Conservation (phyloP, 1,140 invertebrate species). For the Teleogryllus occipitalis region DNA sequence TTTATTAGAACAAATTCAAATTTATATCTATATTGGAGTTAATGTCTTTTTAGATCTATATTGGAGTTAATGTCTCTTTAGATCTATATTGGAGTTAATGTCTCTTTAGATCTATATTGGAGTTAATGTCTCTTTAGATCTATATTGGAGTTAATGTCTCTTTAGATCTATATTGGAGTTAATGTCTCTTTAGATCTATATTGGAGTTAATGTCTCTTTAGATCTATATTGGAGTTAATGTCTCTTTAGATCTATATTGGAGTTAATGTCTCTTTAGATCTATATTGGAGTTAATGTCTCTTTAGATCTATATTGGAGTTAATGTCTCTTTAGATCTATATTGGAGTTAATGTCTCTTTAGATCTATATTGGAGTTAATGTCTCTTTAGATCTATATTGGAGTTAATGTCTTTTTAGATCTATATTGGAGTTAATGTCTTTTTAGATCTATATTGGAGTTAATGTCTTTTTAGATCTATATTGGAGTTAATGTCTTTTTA, state of each 20-base stretch:
- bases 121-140: too few species aligned
- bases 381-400: background rate
- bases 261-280: background rate
- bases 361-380: too few species aligned
- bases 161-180: background rate
- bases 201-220: background rate
- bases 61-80: too few species aligned
- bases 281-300: too few species aligned
- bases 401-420: too few species aligned
- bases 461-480: background rate
- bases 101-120: background rate
- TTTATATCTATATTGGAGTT: background rate
- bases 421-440: too few species aligned
- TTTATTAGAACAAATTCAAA: background rate
- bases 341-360: too few species aligned
- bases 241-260: background rate
- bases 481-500: background rate
- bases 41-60: background rate
- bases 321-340: background rate
- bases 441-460: background rate
- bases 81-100: too few species aligned
- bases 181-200: background rate
- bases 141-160: too few species aligned
- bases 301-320: background rate
- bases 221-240: background rate